Conservation (phyloP, 2,113 vertebrate genomes). For the Canis aureus region DNA sequence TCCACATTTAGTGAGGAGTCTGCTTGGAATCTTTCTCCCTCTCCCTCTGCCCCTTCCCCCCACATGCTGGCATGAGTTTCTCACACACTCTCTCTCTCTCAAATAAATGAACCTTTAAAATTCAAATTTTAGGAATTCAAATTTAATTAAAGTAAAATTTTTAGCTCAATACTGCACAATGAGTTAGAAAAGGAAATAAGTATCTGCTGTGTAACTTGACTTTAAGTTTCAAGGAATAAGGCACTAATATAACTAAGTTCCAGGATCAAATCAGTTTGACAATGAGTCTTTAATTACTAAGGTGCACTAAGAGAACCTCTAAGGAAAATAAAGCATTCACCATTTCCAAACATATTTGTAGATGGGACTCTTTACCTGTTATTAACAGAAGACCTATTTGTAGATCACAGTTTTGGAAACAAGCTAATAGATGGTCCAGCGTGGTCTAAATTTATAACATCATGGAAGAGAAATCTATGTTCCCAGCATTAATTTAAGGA, state of each 20-base stretch:
- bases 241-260: background rate
- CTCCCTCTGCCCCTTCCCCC: too few relatives aligned
- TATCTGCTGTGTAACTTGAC: background rate
- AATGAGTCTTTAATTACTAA: background rate
- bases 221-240: constrained; percentile 20
- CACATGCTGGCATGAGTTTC: too few relatives aligned
- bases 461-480: background rate
- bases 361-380: background rate
- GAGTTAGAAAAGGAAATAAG: background rate
- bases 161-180: constrained; percentile 10
- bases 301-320: background rate
- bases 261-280: background rate
- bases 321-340: background rate
- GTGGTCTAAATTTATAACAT: constrained; percentile 35
- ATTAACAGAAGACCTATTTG: background rate
- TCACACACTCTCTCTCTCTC: too few relatives aligned
- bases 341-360: background rate
- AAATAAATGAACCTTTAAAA: too few relatives aligned
- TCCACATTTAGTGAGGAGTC: background rate
- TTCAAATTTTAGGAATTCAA: too few relatives aligned
- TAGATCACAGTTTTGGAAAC: background rate
- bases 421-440: background rate
- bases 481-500: constrained; percentile 1
- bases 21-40: too few relatives aligned
- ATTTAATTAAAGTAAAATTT: background rate